Percentiles rank a stretch among this genome's conserved stretches.
Evolutionary conservation across 2,888 invertebrate genomes (phyloP).

Genomic region (Elegia similella): DNA sequence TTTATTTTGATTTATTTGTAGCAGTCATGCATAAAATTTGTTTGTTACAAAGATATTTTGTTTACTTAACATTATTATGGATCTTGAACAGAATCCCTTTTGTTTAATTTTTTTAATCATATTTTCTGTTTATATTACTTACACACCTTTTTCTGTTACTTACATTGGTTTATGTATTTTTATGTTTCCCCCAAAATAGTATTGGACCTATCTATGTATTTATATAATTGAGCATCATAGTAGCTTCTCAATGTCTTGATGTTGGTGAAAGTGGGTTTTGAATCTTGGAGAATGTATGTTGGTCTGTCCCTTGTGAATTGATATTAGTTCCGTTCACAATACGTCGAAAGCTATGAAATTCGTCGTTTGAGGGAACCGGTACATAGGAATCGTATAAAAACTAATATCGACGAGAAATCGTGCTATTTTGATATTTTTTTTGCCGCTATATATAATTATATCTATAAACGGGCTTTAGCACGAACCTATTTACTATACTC

Average conservation of each 20-base stretch:
- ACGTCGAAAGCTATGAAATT: neutral
- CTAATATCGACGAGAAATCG: too few relatives aligned
- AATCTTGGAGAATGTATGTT: neutral
- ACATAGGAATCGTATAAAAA: too few relatives aligned
- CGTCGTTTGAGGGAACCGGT: neutral
- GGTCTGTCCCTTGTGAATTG: neutral
- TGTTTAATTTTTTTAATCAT: neutral
- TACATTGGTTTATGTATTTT: neutral
- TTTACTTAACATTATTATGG: neutral
- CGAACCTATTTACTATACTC: too few relatives aligned
- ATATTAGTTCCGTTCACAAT: conserved; percentile 1
- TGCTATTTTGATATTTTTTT: too few relatives aligned
- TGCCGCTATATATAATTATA: too few relatives aligned
- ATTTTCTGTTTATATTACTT: neutral
- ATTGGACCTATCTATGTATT: conserved; percentile 5
- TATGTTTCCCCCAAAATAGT: neutral
- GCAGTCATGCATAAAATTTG: too few relatives aligned
- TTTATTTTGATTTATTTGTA: too few relatives aligned
- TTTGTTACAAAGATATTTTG: too few relatives aligned
- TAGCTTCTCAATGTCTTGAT: conserved; percentile 15
- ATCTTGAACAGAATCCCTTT: conserved; percentile 1
- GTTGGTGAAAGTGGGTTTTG: conserved; percentile 13
- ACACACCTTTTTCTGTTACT: neutral
- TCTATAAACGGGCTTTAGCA: too few relatives aligned
- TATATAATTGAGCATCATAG: neutral